A percentile compares a stretch with the other conserved stretches of the same genome.
Conservation (phyloP, 2,113 vertebrate species). For the Sapajus apella region DNA sequence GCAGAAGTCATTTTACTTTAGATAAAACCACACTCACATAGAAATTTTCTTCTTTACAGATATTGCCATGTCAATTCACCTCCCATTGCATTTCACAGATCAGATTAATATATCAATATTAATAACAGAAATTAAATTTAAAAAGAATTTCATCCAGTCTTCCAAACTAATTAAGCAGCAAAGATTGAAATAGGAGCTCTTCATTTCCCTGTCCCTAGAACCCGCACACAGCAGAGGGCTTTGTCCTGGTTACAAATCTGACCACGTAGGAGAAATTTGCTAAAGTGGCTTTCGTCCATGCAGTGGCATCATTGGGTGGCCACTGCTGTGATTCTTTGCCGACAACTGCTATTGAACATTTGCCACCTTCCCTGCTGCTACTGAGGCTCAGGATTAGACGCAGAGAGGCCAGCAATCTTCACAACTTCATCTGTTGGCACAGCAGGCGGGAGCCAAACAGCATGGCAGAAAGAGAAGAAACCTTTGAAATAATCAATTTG, state of each 20-base stretch:
- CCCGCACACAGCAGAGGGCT: background rate
- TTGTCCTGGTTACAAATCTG: slow-evolving; percentile 75
- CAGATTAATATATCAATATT: slow-evolving; percentile 62
- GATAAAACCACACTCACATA: slow-evolving; percentile 49
- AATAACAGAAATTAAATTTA: slow-evolving; percentile 50
- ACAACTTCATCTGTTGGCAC: slow-evolving; percentile 83
- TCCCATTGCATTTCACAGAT: background rate
- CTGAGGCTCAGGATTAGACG: slow-evolving; percentile 81
- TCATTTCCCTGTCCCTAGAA: background rate
- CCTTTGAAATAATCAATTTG: slow-evolving; percentile 82
- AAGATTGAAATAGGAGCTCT: slow-evolving; percentile 74
- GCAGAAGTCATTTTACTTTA: slow-evolving; percentile 48
- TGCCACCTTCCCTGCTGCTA: slow-evolving; percentile 83
- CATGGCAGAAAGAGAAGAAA: slow-evolving; percentile 75
- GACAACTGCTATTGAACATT: slow-evolving; percentile 82
- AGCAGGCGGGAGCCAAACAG: slow-evolving; percentile 79
- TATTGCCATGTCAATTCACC: slow-evolving; percentile 12
- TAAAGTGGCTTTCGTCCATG: slow-evolving; percentile 76
- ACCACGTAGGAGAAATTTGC: slow-evolving; percentile 74
- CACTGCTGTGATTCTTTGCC: slow-evolving; percentile 83
- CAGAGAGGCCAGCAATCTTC: slow-evolving; percentile 77
- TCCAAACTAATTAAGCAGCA: slow-evolving; percentile 63
- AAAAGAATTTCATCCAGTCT: slow-evolving; percentile 25
- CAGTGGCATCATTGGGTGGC: slow-evolving; percentile 76
- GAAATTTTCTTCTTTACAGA: slow-evolving; percentile 50